Evolutionary conservation across 1,140 invertebrate genomes (phyloP).

Genomic region (Bombyx mori): DNA sequence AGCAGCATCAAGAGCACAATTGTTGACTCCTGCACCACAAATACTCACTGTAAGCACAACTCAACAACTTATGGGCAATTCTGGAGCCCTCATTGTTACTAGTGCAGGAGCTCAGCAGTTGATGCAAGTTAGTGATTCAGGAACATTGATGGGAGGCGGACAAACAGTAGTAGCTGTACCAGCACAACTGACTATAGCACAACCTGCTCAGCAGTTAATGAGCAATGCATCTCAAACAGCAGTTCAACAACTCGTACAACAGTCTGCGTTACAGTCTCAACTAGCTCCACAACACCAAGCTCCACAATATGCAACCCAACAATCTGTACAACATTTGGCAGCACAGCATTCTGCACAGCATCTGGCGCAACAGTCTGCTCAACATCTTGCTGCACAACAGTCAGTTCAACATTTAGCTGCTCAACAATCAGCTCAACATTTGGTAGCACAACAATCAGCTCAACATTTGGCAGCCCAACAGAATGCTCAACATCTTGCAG

Average conservation of each 20-base stretch:
- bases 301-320: conserved; percentile 47
- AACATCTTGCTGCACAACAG: conserved; percentile 29
- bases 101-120: conserved; percentile 63
- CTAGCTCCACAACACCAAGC: conserved; percentile 51
- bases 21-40: conserved; percentile 59
- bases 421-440: conserved; percentile 47
- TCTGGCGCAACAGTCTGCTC: conserved; percentile 25
- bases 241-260: conserved; percentile 58
- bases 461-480: conserved; percentile 47
- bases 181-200: conserved; percentile 57
- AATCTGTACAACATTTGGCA: conserved; percentile 52
- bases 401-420: conserved; percentile 23
- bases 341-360: conserved; percentile 45
- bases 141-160: conserved; percentile 58
- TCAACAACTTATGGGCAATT: conserved; percentile 59
- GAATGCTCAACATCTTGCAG: conserved; percentile 40
- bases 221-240: conserved; percentile 48
- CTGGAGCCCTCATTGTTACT: conserved; percentile 59
- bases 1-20: conserved; percentile 54
- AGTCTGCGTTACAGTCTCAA: conserved; percentile 50
- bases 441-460: conserved; percentile 48
- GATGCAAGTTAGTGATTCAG: conserved; percentile 66
- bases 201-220: conserved; percentile 51
- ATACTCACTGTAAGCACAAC: conserved; percentile 62
- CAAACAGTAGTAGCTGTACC: conserved; percentile 62